Evolutionary conservation across 1,140 invertebrate species (phyloP).

Genomic region (Globodera ellingtonae): DNA sequence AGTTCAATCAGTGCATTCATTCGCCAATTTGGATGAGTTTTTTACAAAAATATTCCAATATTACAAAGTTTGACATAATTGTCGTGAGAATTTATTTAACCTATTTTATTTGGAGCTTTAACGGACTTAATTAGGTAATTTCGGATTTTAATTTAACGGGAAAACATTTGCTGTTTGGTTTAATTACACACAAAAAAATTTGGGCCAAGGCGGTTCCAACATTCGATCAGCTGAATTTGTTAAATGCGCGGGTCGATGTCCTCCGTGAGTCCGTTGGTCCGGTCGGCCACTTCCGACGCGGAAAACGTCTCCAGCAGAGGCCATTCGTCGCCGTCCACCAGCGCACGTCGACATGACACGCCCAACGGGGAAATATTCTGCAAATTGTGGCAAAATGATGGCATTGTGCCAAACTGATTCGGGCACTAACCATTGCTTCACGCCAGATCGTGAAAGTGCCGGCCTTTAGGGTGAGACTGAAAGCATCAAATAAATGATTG

Average conservation of each 20-base stretch:
- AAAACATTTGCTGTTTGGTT: too few species aligned
- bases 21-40: too few species aligned
- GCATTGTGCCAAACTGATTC: background rate
- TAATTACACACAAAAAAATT: too few species aligned
- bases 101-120: too few species aligned
- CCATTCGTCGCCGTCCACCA: constrained; percentile 14
- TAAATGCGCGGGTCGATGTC: constrained; percentile 16
- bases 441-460: constrained; percentile 36
- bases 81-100: too few species aligned
- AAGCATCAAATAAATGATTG: too few species aligned
- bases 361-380: background rate
- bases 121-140: too few species aligned
- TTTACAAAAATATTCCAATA: too few species aligned
- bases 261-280: constrained; percentile 23
- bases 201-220: background rate
- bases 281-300: constrained; percentile 1
- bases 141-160: too few species aligned
- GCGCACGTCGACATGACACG: constrained; percentile 6
- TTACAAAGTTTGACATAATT: too few species aligned
- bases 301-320: constrained; percentile 31
- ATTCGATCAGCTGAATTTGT: background rate
- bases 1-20: too few species aligned
- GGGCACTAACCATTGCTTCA: constrained; percentile 17
- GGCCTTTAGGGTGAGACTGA: background rate
- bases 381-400: background rate